phyloP scores from a whole-genome alignment of 2,888 invertebrate genomes.

The Bibio marci region DNA sequence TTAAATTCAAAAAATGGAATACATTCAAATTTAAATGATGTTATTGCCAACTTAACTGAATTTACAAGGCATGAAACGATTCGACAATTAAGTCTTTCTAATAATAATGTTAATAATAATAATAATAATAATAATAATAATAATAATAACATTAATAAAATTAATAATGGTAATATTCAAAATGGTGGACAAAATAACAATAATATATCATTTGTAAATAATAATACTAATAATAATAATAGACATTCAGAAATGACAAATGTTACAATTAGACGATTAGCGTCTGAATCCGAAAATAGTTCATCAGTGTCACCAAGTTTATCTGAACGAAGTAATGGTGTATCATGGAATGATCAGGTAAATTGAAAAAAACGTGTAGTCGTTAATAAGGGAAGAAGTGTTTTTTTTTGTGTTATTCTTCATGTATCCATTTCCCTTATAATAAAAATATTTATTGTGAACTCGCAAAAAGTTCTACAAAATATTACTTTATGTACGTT shows the following conservation, averaged over 20 bases:
- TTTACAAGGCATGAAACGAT: slow-evolving; percentile 12
- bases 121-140: slow-evolving; percentile 11
- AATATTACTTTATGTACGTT: no score
- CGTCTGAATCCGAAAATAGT: slow-evolving; percentile 15
- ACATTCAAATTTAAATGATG: slow-evolving; percentile 9
- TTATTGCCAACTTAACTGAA: slow-evolving; percentile 14
- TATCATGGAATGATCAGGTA: slow-evolving; percentile 17
- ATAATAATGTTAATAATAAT: slow-evolving; percentile 9
- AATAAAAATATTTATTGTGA: no score
- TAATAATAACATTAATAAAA: slow-evolving; percentile 12
- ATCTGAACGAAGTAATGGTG: slow-evolving; percentile 15
- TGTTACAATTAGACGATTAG: slow-evolving; percentile 9
- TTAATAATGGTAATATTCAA: slow-evolving; percentile 5
- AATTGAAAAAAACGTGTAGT: slow-evolving; percentile 7
- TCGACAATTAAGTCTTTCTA: slow-evolving; percentile 7
- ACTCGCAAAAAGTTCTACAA: no score
- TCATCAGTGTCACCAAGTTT: slow-evolving; percentile 16
- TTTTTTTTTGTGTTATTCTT: no score
- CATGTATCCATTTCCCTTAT: no score
- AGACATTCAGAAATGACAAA: slow-evolving; percentile 3
- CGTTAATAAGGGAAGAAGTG: no score
- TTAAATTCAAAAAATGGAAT: not conserved
- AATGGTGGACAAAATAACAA: slow-evolving; percentile 5
- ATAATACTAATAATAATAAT: slow-evolving; percentile 1
- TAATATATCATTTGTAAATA: not conserved